Percentiles rank a stretch among this genome's conserved stretches.
These are phyloP conservation scores for Pelobates fuscus DNA, from an alignment of 2,113 vertebrate genomes.

Conservation along the genomic window DNA sequence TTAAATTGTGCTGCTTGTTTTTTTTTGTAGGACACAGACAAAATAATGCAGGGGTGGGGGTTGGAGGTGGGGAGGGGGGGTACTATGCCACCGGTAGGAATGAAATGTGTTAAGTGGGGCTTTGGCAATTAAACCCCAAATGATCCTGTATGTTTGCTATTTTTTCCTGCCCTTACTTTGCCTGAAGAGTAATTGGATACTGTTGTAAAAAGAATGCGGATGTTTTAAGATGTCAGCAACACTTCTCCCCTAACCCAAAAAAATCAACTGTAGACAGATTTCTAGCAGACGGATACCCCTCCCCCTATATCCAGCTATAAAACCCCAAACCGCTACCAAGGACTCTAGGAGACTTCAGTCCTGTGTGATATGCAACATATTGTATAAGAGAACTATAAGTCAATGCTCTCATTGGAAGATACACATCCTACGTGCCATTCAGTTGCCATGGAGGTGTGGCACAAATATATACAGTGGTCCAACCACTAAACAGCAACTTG, in stretches of 20 bases:
- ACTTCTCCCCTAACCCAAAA: constrained; percentile 62
- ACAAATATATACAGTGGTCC: too few relatives aligned
- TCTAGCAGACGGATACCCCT: constrained; percentile 64
- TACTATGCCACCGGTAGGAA: constrained; percentile 6
- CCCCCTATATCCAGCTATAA: constrained; percentile 64
- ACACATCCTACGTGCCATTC: too few relatives aligned
- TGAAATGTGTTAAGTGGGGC: constrained; percentile 36
- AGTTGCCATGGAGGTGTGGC: too few relatives aligned
- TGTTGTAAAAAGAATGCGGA: constrained; percentile 63
- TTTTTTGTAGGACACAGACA: constrained; percentile 27
- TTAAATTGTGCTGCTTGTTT: neutral
- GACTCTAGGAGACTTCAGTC: constrained; percentile 37
- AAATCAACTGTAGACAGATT: constrained; percentile 69
- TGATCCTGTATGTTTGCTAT: constrained; percentile 34
- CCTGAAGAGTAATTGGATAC: constrained; percentile 58
- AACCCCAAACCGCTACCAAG: constrained; percentile 60
- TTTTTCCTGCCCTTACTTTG: constrained; percentile 33
- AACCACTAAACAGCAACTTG: too few relatives aligned
- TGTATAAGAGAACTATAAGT: neutral
- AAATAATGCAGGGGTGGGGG: neutral
- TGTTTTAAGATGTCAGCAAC: constrained; percentile 61
- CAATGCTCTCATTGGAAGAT: too few relatives aligned
- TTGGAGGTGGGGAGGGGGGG: neutral
- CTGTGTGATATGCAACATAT: neutral
- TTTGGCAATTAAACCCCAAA: constrained; percentile 41